Base-by-base conservation (phyloP, 2,888 invertebrate species). In the Osmoderma eremita region DNA sequence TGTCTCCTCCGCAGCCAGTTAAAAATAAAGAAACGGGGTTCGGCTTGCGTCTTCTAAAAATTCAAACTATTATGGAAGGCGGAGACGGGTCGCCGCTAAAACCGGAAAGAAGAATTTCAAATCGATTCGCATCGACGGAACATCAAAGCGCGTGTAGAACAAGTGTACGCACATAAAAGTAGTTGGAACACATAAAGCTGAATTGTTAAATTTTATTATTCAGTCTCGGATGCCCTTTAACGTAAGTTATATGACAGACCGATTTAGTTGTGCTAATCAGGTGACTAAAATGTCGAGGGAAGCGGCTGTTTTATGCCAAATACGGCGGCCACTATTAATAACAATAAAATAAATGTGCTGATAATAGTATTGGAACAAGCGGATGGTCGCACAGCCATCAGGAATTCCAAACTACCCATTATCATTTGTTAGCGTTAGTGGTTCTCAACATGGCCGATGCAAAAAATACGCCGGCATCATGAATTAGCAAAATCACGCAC, bases 311-410 rank as follows among this genome's bases (percentile, higher is more conserved):
- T 78, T 75, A 69, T 74, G 74, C 81, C 81, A 68, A 81, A 81
- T 81, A 82, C 78, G 81, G 81, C 70, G 75, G 75, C 78, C 77
- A 80, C 82, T 82, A 82, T 82, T 82, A 82, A 82, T 82, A 82
- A 82, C 82, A 82, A 82, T 82, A 82, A 82, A 82, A 80, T 80
- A 77, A 80, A 82, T 81, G 82, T 82, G 82, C 80, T 80, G 81
- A 81, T 82, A 82, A 82, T 82, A 80, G 82, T 80, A 78, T 77
- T 79, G 75, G 78, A 79, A 74, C 80, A 80, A 80, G 76, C 75
- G 76, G 78, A 77, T 75, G 75, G 72, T 74, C 72, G 75, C 72
- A 69, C 67, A 70, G 77, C 76, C 79, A 79, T 78, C 78, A 80
- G 78, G 81, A 81, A 82, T 82, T 78, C 76, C 78, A 77, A 80